These are phyloP conservation scores for Acromyrmex heyeri DNA, from an alignment of 1,140 invertebrate genomes.

Conservation along the genomic window DNA sequence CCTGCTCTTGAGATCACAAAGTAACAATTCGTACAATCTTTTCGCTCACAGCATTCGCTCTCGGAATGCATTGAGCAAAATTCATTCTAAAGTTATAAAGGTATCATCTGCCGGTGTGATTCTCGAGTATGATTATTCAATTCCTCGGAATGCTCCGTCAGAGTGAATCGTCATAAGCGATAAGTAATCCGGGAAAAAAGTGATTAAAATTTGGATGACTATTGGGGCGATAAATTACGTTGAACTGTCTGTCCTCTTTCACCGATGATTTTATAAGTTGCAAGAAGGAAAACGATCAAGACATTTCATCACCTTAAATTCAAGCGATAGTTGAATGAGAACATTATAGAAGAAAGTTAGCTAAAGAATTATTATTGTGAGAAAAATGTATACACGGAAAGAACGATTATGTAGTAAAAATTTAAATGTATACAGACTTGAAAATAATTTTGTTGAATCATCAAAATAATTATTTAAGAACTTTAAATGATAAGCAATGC, in stretches of 20 bases:
- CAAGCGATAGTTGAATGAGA: not conserved
- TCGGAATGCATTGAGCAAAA: conserved; percentile 43
- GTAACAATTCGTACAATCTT: conserved; percentile 21
- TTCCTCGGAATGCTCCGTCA: conserved; percentile 40
- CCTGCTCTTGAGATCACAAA: conserved; percentile 3
- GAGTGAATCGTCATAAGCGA: conserved; percentile 54
- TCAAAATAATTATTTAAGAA: too few relatives aligned
- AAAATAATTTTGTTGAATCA: too few relatives aligned
- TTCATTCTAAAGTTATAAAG: conserved; percentile 32
- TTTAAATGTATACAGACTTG: too few relatives aligned
- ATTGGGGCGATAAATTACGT: conserved; percentile 43
- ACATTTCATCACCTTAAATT: conserved; percentile 17
- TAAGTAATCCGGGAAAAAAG: conserved; percentile 26
- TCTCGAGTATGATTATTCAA: conserved; percentile 61
- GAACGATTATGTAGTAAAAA: too few relatives aligned
- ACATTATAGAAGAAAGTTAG: not conserved
- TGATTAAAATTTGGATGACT: conserved; percentile 57
- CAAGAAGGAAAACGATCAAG: not conserved
- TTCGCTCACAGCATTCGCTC: not conserved
- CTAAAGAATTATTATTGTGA: not conserved
- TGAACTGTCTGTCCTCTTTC: not conserved
- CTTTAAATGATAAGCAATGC: too few relatives aligned
- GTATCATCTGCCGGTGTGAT: conserved; percentile 52
- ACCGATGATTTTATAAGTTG: not conserved
- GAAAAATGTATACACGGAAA: too few relatives aligned